Conservation (phyloP, 2,797 vertebrate genomes). For the Anguilla anguilla region DNA sequence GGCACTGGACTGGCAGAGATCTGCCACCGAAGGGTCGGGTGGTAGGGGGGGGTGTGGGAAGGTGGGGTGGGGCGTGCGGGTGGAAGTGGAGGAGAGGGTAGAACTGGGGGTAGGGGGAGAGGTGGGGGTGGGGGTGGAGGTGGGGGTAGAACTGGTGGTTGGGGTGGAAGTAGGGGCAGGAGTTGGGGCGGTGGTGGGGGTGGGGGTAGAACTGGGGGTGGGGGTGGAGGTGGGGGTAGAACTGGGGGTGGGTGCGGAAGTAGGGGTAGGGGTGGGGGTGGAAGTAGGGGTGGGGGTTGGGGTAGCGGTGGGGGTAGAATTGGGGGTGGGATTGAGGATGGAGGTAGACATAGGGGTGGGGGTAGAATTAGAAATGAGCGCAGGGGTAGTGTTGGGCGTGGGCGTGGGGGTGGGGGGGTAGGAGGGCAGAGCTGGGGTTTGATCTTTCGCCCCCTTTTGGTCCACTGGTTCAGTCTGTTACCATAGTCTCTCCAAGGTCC, state of each 20-base stretch:
- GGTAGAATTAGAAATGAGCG: not conserved
- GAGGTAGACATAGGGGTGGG: no score
- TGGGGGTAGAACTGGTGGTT: not conserved
- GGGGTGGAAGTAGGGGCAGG: not conserved
- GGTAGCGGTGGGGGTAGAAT: no score
- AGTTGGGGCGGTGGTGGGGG: not conserved
- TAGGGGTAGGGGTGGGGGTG: no score
- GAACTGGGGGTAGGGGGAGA: not conserved
- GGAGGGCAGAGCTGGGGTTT: not conserved
- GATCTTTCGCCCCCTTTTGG: not conserved
- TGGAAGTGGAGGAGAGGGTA: not conserved
- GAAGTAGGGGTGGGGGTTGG: no score
- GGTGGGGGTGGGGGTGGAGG: not conserved
- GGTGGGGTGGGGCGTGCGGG: not conserved
- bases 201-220: not conserved
- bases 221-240: not conserved
- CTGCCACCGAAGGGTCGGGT: not conserved
- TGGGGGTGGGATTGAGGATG: no score
- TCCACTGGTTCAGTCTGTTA: not conserved
- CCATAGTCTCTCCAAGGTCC: not conserved
- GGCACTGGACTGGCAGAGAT: conserved; percentile 55
- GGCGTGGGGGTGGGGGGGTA: not conserved
- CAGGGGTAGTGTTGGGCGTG: not conserved
- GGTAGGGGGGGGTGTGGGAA: not conserved
- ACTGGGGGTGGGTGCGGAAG: no score